Conservation (phyloP, 2,888 invertebrate genomes). For the Drosophila monieri region DNA sequence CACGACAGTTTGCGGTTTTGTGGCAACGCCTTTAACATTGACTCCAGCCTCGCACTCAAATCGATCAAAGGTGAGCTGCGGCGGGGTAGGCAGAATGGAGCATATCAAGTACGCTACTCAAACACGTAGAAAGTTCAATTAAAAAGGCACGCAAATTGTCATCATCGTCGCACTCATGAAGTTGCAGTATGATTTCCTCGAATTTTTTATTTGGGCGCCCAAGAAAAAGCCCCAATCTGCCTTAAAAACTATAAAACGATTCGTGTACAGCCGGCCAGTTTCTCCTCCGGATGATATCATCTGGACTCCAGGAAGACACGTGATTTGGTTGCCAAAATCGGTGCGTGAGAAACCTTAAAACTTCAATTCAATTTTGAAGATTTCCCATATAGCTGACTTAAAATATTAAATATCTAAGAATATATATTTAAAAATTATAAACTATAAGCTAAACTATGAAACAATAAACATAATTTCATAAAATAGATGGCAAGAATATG, state of each 20-base stretch:
- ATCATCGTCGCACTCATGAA: conserved; percentile 47
- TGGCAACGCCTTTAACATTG: conserved; percentile 52
- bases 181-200: conserved; percentile 29
- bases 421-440: too few species aligned
- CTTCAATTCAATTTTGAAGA: not conserved
- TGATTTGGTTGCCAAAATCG: conserved; percentile 56
- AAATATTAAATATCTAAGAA: too few species aligned
- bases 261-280: conserved; percentile 28
- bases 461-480: too few species aligned
- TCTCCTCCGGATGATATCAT: conserved; percentile 68
- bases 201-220: conserved; percentile 7
- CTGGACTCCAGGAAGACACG: conserved; percentile 48
- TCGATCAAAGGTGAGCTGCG: conserved; percentile 23
- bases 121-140: conserved; percentile 77
- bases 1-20: conserved; percentile 54
- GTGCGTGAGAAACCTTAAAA: conserved; percentile 24
- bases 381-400: not conserved
- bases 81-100: not conserved
- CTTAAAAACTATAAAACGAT: conserved; percentile 41
- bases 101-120: conserved; percentile 53
- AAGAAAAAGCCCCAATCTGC: not conserved
- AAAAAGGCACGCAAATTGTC: conserved; percentile 70
- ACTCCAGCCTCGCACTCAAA: conserved; percentile 28
- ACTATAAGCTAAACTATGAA: too few species aligned
- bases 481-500: too few species aligned